These are phyloP conservation scores for Oryctolagus cuniculus DNA, from an alignment of 2,113 vertebrate species.

Conservation along the genomic window mOryCun1.1 NC_091451.1:9847001-9847500, in stretches of 20 bases:
- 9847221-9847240: not conserved
- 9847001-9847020: not conserved
- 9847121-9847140: not conserved
- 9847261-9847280: not conserved
- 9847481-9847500: slow-evolving; percentile 36
- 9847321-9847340: not conserved
- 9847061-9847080: not conserved
- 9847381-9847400: slow-evolving; percentile 16
- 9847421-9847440: slow-evolving; percentile 1
- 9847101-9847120: not conserved
- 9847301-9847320: not conserved
- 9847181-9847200: slow-evolving; percentile 55
- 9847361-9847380: slow-evolving; percentile 53
- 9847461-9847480: not conserved
- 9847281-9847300: slow-evolving; percentile 4
- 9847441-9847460: slow-evolving; percentile 24
- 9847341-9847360: slow-evolving; percentile 56
- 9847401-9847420: not conserved
- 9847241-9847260: not conserved
- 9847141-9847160: not conserved
- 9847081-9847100: slow-evolving; percentile 30
- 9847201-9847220: slow-evolving; percentile 14
- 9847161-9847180: slow-evolving; percentile 30
- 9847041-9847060: not conserved
- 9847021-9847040: slow-evolving; percentile 29